Evolutionary conservation across 2,888 invertebrate species (phyloP), one percentile per base, ranked within the genome.

Genomic region (Drosophila infuscata): DNA sequence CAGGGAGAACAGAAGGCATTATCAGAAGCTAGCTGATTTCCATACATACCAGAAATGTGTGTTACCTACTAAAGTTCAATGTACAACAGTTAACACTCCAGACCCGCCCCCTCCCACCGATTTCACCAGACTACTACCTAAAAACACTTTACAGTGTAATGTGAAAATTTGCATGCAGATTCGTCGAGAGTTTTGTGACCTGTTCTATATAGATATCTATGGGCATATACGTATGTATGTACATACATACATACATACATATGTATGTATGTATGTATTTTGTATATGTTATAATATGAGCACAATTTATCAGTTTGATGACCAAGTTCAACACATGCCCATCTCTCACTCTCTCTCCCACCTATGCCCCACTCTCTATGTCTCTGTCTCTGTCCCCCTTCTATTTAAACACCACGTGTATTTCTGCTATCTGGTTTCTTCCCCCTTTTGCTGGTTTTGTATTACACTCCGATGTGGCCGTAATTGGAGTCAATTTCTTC

Each of bases 81-180:
- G 87, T 79, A 83, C 83, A 87, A 67, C 62, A 69, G 46, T 25
- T 29, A n/a, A 36, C 25, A n/a, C 29, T 17, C 9, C 3, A 5
- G 20, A 5, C 20, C 12, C 12, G 9, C n/a, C 20, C 33, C 33
- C 32, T 25, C n/a, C 29, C 32, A 12, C n/a, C 20, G 7, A 17
- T 2, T n/a, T 4, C n/a, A 32, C 0, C 15, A 11, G 3, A 17
- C 17, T 49, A 11, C 9, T 53, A 25, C 15, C 9, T 32, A 15
- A 46, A 46, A 46, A 15, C 25, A 46, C 8, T 53, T 84, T 57
- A 62, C 88, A 88, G 57, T 58, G 72, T 48, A 69, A 57, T 88
- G 86, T 63, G 76, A 81, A 88, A 81, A 81, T 79, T 85, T 71
- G 74, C 88, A 81, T 70, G 62, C 66, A 7, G 32, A 53, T 74